These are phyloP conservation scores for Drosophila stalkeri DNA, from an alignment of 2,888 invertebrate species.

Conservation along the genomic window DNA sequence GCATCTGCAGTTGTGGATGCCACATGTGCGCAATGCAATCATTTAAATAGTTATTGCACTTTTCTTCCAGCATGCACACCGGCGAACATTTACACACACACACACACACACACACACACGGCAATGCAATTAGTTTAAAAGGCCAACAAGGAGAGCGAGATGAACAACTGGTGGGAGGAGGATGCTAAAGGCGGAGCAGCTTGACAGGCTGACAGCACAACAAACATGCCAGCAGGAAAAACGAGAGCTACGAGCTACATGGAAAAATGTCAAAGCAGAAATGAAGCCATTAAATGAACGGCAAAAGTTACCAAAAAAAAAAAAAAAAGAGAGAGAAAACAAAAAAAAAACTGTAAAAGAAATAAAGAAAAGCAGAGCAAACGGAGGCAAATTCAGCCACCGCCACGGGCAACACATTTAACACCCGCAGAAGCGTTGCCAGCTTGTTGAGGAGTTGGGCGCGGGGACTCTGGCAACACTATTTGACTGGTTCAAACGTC, in stretches of 20 bases:
- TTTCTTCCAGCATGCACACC: slow-evolving; percentile 49
- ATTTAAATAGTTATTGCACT: slow-evolving; percentile 79
- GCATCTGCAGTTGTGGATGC: slow-evolving; percentile 37
- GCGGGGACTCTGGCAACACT: slow-evolving; percentile 32
- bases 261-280: slow-evolving; percentile 79
- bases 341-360: slow-evolving; percentile 24
- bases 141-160: slow-evolving; percentile 55
- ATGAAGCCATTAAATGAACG: slow-evolving; percentile 80
- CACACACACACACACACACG: slow-evolving; percentile 35
- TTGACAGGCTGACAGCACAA: slow-evolving; percentile 73
- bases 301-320: slow-evolving; percentile 64
- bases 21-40: slow-evolving; percentile 67
- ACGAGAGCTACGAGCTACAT: slow-evolving; percentile 59
- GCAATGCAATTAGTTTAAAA: slow-evolving; percentile 78
- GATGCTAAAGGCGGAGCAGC: slow-evolving; percentile 26
- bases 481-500: slow-evolving; percentile 65
- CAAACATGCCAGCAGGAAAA: slow-evolving; percentile 62
- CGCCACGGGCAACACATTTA: slow-evolving; percentile 69
- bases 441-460: not conserved
- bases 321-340: slow-evolving; percentile 10
- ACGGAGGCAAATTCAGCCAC: slow-evolving; percentile 45
- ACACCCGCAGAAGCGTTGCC: slow-evolving; percentile 64
- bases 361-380: slow-evolving; percentile 38
- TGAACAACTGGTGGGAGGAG: slow-evolving; percentile 11
- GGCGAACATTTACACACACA: slow-evolving; percentile 28